Evolutionary conservation across 2,797 vertebrate species (phyloP), one percentile per base, ranked within the genome.

Genomic region (Coregonus suidteri): DNA sequence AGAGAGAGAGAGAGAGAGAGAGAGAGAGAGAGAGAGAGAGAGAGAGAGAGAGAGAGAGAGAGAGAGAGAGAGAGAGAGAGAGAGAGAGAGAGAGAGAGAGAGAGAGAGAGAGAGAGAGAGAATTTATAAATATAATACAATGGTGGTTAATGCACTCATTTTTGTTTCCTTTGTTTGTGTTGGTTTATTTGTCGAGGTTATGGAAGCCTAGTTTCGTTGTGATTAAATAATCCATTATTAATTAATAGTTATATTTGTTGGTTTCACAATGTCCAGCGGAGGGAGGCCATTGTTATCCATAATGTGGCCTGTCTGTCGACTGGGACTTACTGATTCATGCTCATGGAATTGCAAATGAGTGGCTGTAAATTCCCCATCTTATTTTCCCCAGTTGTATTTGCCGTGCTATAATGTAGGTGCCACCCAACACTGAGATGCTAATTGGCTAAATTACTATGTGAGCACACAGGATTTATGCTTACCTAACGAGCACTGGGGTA

Each of bases 311-410:
- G 41, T 47, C 56, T 59, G 6, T n/a, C 18, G 18, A 59, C 56
- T 20, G 56, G n/a, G 18, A 59, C n/a, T 59, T 92, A 91, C 93
- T 93, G 91, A 88, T 82, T 93, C 94, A 94, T 93, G 91, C 89
- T 93, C 91, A 93, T 92, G 95, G 95, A 96, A 96, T 96, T 97
- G 96, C 94, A 96, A 96, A 98, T 96, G 85, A 86, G 94, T 91
- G 93, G 95, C 96, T 93, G 95, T 97, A 96, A 97, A 97, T 98
- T 95, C 94, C 92, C 93, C 93, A 85, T 71, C 91, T 93, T 93
- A 91, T 92, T 94, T 95, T 92, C 85, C 87, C 56, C n/a, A 7
- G 18, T 59, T 20, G n/a, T 59, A 59, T 59, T 59, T 18, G 56
- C 93, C 91, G 91, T 94, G 90, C 88, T 90, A 88, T 94, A 95